These are phyloP conservation scores for Nothoprocta perdicaria DNA, from an alignment of 2,113 vertebrate genomes.

Conservation along the genomic window DNA sequence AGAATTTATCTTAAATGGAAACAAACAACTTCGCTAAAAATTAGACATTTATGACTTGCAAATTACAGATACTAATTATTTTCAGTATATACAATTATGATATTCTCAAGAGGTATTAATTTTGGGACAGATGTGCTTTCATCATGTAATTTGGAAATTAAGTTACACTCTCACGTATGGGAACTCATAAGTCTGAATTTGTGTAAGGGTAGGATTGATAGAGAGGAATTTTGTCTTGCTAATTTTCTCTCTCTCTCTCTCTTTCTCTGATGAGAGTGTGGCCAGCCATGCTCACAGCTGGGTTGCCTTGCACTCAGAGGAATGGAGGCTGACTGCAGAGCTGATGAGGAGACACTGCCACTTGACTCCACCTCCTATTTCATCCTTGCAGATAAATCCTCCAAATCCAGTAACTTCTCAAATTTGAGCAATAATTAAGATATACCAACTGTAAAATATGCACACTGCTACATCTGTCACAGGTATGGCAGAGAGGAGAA, in stretches of 20 bases:
- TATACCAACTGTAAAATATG: not conserved
- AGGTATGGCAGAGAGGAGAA: not conserved
- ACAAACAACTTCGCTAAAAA: constrained; percentile 76
- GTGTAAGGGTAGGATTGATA: constrained; percentile 64
- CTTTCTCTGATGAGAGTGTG: constrained; percentile 63
- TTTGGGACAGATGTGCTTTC: constrained; percentile 76
- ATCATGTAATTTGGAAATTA: constrained; percentile 76
- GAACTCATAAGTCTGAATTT: constrained; percentile 70
- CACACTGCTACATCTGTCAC: not conserved
- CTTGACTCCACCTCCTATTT: constrained; percentile 61
- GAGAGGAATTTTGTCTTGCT: constrained; percentile 69
- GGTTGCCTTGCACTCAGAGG: constrained; percentile 63
- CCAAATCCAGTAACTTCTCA: constrained; percentile 36
- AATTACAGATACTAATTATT: constrained; percentile 77
- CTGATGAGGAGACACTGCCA: constrained; percentile 62
- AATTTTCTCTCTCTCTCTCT: constrained; percentile 50
- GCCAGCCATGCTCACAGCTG: constrained; percentile 73
- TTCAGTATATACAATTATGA: constrained; percentile 77
- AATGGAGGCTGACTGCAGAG: constrained; percentile 58
- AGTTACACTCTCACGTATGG: constrained; percentile 74
- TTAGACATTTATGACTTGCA: constrained; percentile 77
- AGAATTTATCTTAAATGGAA: constrained; percentile 76
- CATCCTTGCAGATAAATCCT: constrained; percentile 41
- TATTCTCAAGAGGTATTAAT: constrained; percentile 76
- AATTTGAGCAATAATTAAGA: constrained; percentile 42